These are phyloP conservation scores for Gonioctena quinquepunctata DNA, from an alignment of 1,140 invertebrate genomes.

Conservation along the genomic window DNA sequence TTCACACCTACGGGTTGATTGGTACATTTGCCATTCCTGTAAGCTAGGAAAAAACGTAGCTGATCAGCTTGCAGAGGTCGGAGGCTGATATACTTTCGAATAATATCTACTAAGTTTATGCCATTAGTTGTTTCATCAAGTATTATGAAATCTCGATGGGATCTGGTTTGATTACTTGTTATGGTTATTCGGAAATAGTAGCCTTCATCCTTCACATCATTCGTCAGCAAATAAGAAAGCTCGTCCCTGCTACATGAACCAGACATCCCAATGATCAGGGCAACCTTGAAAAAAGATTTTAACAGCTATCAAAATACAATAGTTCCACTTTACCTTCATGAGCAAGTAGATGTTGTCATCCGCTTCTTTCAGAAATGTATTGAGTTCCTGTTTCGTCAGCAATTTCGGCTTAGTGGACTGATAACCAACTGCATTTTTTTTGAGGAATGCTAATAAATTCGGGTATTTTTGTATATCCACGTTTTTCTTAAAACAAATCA, in stretches of 20 bases:
- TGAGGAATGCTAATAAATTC: slow-evolving; percentile 20
- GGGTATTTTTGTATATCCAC: slow-evolving; percentile 28
- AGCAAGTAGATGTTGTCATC: slow-evolving; percentile 25
- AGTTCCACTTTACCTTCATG: slow-evolving; percentile 34
- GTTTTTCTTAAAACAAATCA: slow-evolving; percentile 13
- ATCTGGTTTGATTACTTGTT: background rate
- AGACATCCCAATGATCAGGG: background rate
- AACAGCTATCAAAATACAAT: too few species aligned
- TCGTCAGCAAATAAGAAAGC: background rate
- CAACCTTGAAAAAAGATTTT: background rate
- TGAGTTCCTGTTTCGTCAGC: slow-evolving; percentile 23
- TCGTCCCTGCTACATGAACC: background rate
- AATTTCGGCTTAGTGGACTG: slow-evolving; percentile 17
- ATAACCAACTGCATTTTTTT: slow-evolving; percentile 22
- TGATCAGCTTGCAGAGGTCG: background rate
- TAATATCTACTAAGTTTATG: background rate
- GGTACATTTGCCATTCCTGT: slow-evolving; percentile 9
- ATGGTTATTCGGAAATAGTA: background rate
- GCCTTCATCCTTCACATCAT: background rate
- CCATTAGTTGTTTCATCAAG: background rate
- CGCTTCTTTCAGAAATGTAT: slow-evolving; percentile 26
- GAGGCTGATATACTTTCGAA: slow-evolving; percentile 7
- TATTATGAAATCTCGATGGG: background rate
- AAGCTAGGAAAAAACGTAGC: slow-evolving; percentile 11
- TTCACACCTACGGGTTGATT: slow-evolving; percentile 5